Evolutionary conservation across 2,888 invertebrate species (phyloP), one percentile per base, ranked within the genome.

Genomic region (Perithous albicinctus): DNA sequence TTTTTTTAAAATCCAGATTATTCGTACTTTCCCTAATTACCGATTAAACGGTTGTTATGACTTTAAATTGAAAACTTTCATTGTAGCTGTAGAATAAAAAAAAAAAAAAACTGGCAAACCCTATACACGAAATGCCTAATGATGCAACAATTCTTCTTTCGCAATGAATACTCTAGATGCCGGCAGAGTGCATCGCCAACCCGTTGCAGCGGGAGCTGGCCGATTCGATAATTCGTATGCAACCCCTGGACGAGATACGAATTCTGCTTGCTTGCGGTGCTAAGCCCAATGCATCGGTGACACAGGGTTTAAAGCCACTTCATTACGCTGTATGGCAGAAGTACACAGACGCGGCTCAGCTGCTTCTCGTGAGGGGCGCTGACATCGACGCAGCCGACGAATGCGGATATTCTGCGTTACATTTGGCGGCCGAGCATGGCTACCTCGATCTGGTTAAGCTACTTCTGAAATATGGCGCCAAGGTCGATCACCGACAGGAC

Each of bases 301-400:
- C 96, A 0, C 97, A 97, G 92, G 98, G 98, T 1, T 94, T 98
- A 61, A 95, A 96, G 78, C 98, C 98, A 0, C 93, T 98, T 41
- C 98, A 98, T 93, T 98, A 98, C 93, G 98, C 98, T 0, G 97
- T 98, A 84, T 98, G 97, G 96, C 97, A 97, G 91, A 95, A 97
- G 32, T 95, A 96, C 91, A 94, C 95, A 85, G 97, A 97, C 86
- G 97, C 97, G 0, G 96, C 97, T 0, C 95, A 96, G 72, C 93
- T 98, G 70, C 93, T 98, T 64, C 93, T 98, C 51, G 97, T 97
- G 0, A 94, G 97, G 41, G 97, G 97, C 6, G 96, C 97, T 87
- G 96, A 97, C 90, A 95, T 97, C 41, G 96, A 97, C 90, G 96
- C 97, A 0, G 95, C 95, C 0, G 98, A 98, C 89, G 97, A 98